phyloP scores from a whole-genome alignment of 2,888 invertebrate genomes.

The Asteroscopus sphinx region DNA sequence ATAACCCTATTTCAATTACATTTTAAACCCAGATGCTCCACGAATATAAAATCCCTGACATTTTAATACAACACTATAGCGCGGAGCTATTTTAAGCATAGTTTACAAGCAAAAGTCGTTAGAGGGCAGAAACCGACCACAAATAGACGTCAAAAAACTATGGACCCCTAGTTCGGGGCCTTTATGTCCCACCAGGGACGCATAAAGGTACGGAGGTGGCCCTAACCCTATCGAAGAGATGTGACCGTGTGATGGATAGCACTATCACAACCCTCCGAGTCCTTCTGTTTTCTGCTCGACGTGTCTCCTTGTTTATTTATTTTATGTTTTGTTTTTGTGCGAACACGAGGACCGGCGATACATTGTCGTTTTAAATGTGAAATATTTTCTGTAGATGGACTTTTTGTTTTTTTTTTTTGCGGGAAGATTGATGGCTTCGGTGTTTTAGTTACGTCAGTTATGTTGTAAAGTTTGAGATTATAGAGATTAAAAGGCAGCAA shows the following conservation, averaged over 20 bases:
- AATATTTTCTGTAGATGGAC: conserved; percentile 59
- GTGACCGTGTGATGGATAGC: conserved; percentile 88
- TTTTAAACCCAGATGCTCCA: conserved; percentile 43
- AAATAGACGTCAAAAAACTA: conserved; percentile 89
- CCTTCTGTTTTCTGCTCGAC: conserved; percentile 79
- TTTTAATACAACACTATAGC: conserved; percentile 48
- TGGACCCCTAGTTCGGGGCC: conserved; percentile 81
- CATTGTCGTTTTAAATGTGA: conserved; percentile 58
- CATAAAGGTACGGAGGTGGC: conserved; percentile 88
- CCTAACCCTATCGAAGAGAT: conserved; percentile 89
- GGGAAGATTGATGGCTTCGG: conserved; percentile 45
- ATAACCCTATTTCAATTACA: conserved; percentile 53
- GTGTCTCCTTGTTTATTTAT: conserved; percentile 85
- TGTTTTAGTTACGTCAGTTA: conserved; percentile 45
- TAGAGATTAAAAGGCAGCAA: conserved; percentile 14
- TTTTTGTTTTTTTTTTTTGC: conserved; percentile 34
- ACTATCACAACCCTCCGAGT: conserved; percentile 83
- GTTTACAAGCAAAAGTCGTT: conserved; percentile 78
- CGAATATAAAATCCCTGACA: conserved; percentile 33
- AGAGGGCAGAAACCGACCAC: conserved; percentile 85
- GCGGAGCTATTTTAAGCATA: conserved; percentile 60
- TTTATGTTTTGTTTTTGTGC: conserved; percentile 86
- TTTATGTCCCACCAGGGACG: conserved; percentile 87
- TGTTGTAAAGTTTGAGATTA: conserved; percentile 24
- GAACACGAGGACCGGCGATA: conserved; percentile 66